Evolutionary conservation across 2,113 vertebrate genomes (phyloP).

Genomic region (Neopipo cinnamomea): DNA sequence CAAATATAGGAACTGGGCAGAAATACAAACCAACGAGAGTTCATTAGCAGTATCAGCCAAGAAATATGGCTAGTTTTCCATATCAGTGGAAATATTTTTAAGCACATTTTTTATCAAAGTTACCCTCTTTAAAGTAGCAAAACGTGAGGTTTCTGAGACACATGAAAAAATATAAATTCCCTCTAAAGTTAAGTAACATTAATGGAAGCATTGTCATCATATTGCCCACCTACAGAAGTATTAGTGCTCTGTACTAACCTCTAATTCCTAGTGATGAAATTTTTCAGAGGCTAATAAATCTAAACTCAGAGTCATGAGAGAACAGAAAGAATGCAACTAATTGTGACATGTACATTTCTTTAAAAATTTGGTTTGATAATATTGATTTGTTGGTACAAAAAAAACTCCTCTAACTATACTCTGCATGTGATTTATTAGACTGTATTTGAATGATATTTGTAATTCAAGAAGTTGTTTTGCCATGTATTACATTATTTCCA

Average conservation of each 20-base stretch:
- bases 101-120: not conserved
- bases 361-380: not conserved
- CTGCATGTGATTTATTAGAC: not conserved
- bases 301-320: not conserved
- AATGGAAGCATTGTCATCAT: not conserved
- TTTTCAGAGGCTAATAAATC: constrained; percentile 18
- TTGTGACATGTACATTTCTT: not conserved
- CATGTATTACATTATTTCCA: not conserved
- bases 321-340: not conserved
- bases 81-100: not conserved
- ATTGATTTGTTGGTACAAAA: not conserved
- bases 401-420: not conserved
- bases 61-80: not conserved
- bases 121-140: not conserved
- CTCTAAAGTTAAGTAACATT: not conserved
- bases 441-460: not conserved
- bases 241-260: not conserved
- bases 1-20: not conserved
- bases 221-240: not conserved
- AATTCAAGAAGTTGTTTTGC: not conserved
- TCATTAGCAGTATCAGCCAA: not conserved
- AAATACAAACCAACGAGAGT: not conserved
- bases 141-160: not conserved
- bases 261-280: not conserved
- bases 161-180: not conserved